These are phyloP conservation scores for Poeciliopsis prolifica DNA, from an alignment of 2,113 vertebrate species.

Conservation along the genomic window DNA sequence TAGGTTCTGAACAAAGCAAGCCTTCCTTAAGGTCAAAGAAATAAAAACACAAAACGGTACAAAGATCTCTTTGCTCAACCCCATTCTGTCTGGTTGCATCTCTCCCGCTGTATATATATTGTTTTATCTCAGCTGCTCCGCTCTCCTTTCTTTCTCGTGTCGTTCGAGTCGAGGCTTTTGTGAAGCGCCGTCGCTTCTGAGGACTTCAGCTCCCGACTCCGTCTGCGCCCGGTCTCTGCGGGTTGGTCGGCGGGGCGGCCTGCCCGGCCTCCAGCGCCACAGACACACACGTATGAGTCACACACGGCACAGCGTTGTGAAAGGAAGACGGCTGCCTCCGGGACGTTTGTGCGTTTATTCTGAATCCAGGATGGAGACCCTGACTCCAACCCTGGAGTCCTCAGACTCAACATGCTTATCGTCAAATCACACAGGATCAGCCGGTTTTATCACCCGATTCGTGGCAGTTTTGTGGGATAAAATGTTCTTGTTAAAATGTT, in stretches of 20 bases:
- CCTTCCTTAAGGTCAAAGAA: constrained; percentile 32
- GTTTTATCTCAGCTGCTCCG: constrained; percentile 39
- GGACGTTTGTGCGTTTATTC: constrained; percentile 11
- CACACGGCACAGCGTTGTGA: constrained; percentile 23
- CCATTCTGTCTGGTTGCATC: constrained; percentile 69
- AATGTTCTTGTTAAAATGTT: too few relatives aligned
- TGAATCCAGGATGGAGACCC: neutral
- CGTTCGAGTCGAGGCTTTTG: constrained; percentile 62
- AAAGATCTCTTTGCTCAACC: constrained; percentile 67
- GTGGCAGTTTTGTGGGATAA: too few relatives aligned
- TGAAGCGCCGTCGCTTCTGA: constrained; percentile 65
- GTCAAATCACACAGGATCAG: neutral
- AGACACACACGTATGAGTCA: constrained; percentile 54
- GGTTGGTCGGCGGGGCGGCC: constrained; percentile 9
- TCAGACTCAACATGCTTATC: constrained; percentile 3
- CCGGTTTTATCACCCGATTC: too few relatives aligned
- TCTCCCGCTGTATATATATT: constrained; percentile 28
- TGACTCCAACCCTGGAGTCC: neutral
- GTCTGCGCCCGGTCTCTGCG: constrained; percentile 28
- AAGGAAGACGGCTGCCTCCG: constrained; percentile 23
- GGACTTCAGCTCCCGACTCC: neutral
- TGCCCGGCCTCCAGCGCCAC: constrained; percentile 34
- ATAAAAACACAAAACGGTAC: constrained; percentile 22
- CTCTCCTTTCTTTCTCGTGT: constrained; percentile 40
- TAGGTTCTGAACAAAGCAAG: constrained; percentile 17